These are phyloP conservation scores for Callocephalon fimbriatum DNA, from an alignment of 2,113 vertebrate species.

Conservation along the genomic window DNA sequence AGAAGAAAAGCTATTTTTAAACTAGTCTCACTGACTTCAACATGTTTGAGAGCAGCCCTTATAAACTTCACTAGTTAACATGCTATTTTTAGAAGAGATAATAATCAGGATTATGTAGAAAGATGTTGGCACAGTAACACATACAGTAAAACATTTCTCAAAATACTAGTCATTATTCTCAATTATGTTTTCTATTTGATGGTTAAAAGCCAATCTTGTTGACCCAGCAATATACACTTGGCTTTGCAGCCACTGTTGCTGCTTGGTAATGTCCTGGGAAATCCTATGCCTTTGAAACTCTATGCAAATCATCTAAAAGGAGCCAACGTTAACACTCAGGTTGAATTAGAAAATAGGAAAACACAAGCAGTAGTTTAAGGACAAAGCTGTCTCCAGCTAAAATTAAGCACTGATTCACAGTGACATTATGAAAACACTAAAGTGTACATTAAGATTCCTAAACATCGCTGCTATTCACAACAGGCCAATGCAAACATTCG, in stretches of 20 bases:
- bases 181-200: constrained; percentile 33
- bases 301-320: not conserved
- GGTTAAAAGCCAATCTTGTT: constrained; percentile 25
- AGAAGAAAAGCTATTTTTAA: not conserved
- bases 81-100: not conserved
- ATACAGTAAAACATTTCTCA: not conserved
- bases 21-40: not conserved
- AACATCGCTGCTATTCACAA: constrained; percentile 48
- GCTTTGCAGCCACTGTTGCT: constrained; percentile 22
- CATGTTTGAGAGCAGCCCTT: not conserved
- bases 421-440: constrained; percentile 59
- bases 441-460: constrained; percentile 56
- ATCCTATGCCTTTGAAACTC: constrained; percentile 43
- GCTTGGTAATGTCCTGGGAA: constrained; percentile 44
- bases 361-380: constrained; percentile 28
- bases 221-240: constrained; percentile 39
- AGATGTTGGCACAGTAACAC: not conserved
- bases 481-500: constrained; percentile 57
- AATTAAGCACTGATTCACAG: constrained; percentile 47
- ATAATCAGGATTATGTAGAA: not conserved
- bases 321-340: constrained; percentile 41
- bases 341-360: constrained; percentile 64
- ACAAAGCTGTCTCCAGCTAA: constrained; percentile 47
- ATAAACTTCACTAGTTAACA: not conserved
- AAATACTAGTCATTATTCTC: constrained; percentile 16